phyloP scores from a whole-genome alignment of 2,888 invertebrate genomes.

The Polymixis lichenea region DNA sequence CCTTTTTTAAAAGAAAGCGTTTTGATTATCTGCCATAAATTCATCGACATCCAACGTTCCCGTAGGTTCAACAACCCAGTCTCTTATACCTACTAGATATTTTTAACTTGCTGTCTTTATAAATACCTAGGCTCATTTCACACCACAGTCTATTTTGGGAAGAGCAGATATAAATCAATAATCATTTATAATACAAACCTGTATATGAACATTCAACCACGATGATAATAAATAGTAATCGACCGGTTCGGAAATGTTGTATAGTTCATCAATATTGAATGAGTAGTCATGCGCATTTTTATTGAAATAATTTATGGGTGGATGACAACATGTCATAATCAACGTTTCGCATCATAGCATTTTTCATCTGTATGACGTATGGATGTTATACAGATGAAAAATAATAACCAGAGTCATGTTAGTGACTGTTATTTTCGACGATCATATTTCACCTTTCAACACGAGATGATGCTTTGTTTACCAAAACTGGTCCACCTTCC shows the following conservation, averaged over 20 bases:
- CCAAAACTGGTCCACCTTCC: background rate
- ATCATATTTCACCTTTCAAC: background rate
- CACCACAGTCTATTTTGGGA: conserved; percentile 33
- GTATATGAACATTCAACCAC: conserved; percentile 36
- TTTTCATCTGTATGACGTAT: background rate
- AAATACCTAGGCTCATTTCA: conserved; percentile 28
- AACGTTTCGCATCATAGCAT: conserved; percentile 16
- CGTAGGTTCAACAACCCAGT: conserved; percentile 7
- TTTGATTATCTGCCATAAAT: background rate
- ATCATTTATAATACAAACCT: conserved; percentile 42
- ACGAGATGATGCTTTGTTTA: background rate
- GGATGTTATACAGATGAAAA: background rate
- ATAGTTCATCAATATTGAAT: conserved; percentile 41
- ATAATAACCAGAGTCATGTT: background rate
- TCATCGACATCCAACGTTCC: background rate
- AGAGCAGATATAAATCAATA: conserved; percentile 38
- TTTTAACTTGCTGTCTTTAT: conserved; percentile 22
- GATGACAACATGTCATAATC: conserved; percentile 28
- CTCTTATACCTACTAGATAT: conserved; percentile 1
- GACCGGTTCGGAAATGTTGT: conserved; percentile 39
- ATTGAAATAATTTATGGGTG: conserved; percentile 38
- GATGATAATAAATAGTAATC: conserved; percentile 30
- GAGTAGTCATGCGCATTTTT: conserved; percentile 38
- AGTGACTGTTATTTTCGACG: background rate
- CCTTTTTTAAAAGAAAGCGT: background rate